These are phyloP conservation scores for Lacanobia wlatinum DNA, from an alignment of 2,888 invertebrate species.

Conservation along the genomic window DNA sequence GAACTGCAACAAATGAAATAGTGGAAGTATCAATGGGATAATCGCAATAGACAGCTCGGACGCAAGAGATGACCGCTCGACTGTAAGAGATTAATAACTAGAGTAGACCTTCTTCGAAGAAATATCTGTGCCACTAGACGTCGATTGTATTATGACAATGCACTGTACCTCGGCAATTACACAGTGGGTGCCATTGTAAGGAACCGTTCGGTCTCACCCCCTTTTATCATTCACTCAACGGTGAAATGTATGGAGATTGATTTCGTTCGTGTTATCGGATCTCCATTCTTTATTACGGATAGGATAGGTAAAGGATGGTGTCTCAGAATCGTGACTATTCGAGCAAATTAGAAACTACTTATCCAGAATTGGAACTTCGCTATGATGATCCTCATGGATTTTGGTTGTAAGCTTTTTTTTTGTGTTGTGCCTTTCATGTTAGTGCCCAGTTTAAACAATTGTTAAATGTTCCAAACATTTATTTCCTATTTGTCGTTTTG, in stretches of 20 bases:
- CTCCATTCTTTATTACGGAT: slow-evolving; percentile 64
- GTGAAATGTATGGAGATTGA: slow-evolving; percentile 80
- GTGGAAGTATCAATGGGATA: slow-evolving; percentile 48
- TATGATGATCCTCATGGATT: neutral
- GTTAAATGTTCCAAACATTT: slow-evolving; percentile 41
- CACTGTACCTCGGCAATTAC: slow-evolving; percentile 80
- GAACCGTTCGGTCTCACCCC: slow-evolving; percentile 69
- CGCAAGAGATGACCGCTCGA: slow-evolving; percentile 45
- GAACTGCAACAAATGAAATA: slow-evolving; percentile 38
- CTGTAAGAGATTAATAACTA: slow-evolving; percentile 64
- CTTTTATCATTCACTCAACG: slow-evolving; percentile 74
- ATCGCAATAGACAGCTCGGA: slow-evolving; percentile 50
- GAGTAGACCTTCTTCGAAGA: slow-evolving; percentile 52
- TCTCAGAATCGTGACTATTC: slow-evolving; percentile 30
- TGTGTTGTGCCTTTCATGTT: neutral
- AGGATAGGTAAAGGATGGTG: slow-evolving; percentile 30
- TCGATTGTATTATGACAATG: slow-evolving; percentile 81
- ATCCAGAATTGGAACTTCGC: neutral
- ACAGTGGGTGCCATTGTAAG: slow-evolving; percentile 76
- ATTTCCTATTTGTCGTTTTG: slow-evolving; percentile 40
- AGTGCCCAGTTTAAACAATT: neutral
- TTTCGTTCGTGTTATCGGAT: slow-evolving; percentile 73
- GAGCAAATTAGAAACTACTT: neutral
- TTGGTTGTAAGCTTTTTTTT: slow-evolving; percentile 4
- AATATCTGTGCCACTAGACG: slow-evolving; percentile 73